Evolutionary conservation across 2,797 vertebrate species (phyloP).

Genomic region (Siniperca obscura): DNA sequence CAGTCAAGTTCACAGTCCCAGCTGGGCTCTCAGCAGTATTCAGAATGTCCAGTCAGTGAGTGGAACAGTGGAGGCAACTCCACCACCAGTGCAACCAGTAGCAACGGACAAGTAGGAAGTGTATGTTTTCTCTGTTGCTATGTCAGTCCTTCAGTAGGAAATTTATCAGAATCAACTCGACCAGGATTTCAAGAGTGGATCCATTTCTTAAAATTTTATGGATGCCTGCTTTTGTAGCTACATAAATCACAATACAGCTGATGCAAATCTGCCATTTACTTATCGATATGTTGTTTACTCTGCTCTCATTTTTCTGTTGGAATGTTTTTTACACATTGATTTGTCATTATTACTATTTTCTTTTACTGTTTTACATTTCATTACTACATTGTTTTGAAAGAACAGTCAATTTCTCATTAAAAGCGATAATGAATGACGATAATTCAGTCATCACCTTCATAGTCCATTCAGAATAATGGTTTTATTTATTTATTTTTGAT

Average conservation of each 20-base stretch:
- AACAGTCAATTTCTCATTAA: background rate
- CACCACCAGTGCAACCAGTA: conserved; percentile 79
- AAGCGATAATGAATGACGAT: background rate
- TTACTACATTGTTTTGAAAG: conserved; percentile 20
- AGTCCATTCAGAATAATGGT: conserved; percentile 37
- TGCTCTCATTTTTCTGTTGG: conserved; percentile 26
- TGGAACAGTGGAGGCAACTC: conserved; percentile 88
- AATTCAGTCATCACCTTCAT: conserved; percentile 16
- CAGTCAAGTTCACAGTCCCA: conserved; percentile 86
- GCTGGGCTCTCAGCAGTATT: conserved; percentile 85
- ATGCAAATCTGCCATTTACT: conserved; percentile 7
- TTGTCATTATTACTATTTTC: conserved; percentile 26
- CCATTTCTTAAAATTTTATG: background rate
- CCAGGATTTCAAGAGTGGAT: background rate
- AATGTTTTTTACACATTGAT: conserved; percentile 25
- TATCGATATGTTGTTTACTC: conserved; percentile 7
- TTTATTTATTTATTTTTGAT: conserved; percentile 27
- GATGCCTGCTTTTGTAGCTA: background rate
- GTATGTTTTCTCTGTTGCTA: conserved; percentile 80
- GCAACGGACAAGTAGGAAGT: conserved; percentile 87
- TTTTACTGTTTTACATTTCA: conserved; percentile 46
- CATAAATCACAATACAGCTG: background rate
- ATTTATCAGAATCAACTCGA: background rate
- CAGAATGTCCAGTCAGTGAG: conserved; percentile 88
- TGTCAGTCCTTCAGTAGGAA: background rate